phyloP scores from a whole-genome alignment of 2,888 invertebrate genomes.

The Esperia sulphurella region DNA sequence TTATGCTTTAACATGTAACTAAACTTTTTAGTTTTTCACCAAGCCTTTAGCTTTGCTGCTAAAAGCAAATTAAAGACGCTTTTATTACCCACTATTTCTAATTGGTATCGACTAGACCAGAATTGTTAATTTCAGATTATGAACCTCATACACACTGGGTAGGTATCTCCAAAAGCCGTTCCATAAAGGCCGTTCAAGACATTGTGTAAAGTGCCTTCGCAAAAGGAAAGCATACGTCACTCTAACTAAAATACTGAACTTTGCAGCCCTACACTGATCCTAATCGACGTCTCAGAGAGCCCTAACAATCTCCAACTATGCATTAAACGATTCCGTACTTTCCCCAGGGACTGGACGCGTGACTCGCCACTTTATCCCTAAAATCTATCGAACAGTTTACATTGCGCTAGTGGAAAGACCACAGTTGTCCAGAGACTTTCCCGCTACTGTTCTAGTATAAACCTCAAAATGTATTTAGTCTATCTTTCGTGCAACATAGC shows the following conservation, averaged over 20 bases:
- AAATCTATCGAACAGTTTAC: conserved; percentile 17
- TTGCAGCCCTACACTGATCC: conserved; percentile 34
- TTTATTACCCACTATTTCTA: no score
- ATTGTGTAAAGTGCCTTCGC: background rate
- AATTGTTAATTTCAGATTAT: no score
- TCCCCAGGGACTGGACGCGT: conserved; percentile 69
- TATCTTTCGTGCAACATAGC: no score
- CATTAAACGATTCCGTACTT: conserved; percentile 49
- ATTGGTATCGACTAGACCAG: no score
- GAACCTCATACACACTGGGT: no score
- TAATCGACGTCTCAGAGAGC: conserved; percentile 43
- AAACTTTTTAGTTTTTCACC: no score
- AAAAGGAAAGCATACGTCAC: conserved; percentile 4
- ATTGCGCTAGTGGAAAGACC: background rate
- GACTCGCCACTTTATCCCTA: conserved; percentile 63
- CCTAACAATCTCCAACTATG: conserved; percentile 62
- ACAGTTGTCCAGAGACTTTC: background rate
- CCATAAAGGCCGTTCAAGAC: background rate
- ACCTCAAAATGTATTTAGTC: no score
- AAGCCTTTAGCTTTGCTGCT: no score
- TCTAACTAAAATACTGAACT: conserved; percentile 11
- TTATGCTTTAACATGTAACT: no score
- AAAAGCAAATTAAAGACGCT: no score
- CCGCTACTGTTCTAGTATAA: no score
- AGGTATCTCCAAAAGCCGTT: no score